phyloP scores from a whole-genome alignment of 1,140 invertebrate species.

The Hirudo medicinalis region DNA sequence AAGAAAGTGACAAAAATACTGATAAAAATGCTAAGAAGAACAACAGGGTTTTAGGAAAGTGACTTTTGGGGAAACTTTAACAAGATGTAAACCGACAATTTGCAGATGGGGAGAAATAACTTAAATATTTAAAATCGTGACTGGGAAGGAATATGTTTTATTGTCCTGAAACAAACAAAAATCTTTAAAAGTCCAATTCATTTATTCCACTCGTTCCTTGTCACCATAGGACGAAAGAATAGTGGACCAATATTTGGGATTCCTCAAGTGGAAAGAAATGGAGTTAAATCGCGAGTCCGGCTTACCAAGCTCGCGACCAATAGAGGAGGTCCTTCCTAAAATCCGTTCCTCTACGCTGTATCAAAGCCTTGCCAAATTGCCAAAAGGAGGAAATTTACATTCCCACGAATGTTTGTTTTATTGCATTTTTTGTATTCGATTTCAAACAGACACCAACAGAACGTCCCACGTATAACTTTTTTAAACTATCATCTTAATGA shows the following conservation, averaged over 20 bases:
- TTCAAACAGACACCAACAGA: not conserved
- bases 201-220: not conserved
- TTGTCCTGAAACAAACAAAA: no score
- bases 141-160: no score
- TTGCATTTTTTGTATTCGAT: not conserved
- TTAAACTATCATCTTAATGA: no score
- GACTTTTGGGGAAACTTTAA: no score
- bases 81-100: no score
- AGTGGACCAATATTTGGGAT: slow-evolving; percentile 17
- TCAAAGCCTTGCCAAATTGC: slow-evolving; percentile 5
- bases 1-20: no score
- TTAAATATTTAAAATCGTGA: no score
- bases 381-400: slow-evolving; percentile 19
- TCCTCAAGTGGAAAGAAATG: slow-evolving; percentile 14
- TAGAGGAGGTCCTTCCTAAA: slow-evolving; percentile 13
- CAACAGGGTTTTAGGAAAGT: no score
- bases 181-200: not conserved
- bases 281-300: slow-evolving; percentile 2
- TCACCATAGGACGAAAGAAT: slow-evolving; percentile 9
- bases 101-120: no score
- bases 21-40: no score
- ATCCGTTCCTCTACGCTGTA: slow-evolving; percentile 14
- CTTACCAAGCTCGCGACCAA: slow-evolving; percentile 9
- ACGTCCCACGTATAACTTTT: no score
- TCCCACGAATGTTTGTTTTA: slow-evolving; percentile 18